A percentile compares a stretch with the other conserved stretches of the same genome.
phyloP scores from a whole-genome alignment of 2,888 invertebrate genomes.

The Lagria hirta region DNA sequence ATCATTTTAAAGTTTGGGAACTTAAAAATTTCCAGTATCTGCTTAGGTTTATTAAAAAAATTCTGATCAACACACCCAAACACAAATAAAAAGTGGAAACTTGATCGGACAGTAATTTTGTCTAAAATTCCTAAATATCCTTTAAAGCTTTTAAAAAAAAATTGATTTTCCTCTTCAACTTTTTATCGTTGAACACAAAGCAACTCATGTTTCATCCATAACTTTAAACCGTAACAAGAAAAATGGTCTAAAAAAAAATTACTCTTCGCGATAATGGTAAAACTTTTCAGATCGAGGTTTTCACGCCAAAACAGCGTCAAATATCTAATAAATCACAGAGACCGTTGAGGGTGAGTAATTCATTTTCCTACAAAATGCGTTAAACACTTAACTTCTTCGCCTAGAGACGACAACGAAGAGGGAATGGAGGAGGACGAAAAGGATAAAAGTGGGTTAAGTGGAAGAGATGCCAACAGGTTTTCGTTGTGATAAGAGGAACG shows the following conservation, averaged over 20 bases:
- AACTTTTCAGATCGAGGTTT: conserved; percentile 28
- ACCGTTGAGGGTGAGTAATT: conserved; percentile 29
- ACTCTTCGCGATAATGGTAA: conserved; percentile 28
- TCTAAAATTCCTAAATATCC: too few species aligned
- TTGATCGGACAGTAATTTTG: too few species aligned
- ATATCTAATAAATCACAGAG: conserved; percentile 34
- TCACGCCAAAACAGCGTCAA: conserved; percentile 34
- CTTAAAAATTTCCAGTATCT: too few species aligned
- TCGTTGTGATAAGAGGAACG: conserved; percentile 37
- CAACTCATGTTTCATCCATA: conserved; percentile 17
- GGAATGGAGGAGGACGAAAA: background rate
- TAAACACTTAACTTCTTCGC: conserved; percentile 35
- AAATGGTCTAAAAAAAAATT: conserved; percentile 22
- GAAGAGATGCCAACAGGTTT: conserved; percentile 47
- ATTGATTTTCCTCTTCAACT: too few species aligned
- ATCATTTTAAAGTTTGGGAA: too few species aligned
- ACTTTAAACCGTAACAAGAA: conserved; percentile 19
- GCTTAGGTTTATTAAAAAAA: too few species aligned
- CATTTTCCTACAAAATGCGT: conserved; percentile 35
- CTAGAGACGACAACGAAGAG: too few species aligned
- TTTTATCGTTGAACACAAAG: too few species aligned
- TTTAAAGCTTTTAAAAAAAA: too few species aligned
- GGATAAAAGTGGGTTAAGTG: conserved; percentile 40
- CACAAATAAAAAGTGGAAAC: too few species aligned
- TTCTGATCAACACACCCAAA: too few species aligned